Evolutionary conservation across 2,113 vertebrate species (phyloP).

Genomic region (Myotis davidii): DNA sequence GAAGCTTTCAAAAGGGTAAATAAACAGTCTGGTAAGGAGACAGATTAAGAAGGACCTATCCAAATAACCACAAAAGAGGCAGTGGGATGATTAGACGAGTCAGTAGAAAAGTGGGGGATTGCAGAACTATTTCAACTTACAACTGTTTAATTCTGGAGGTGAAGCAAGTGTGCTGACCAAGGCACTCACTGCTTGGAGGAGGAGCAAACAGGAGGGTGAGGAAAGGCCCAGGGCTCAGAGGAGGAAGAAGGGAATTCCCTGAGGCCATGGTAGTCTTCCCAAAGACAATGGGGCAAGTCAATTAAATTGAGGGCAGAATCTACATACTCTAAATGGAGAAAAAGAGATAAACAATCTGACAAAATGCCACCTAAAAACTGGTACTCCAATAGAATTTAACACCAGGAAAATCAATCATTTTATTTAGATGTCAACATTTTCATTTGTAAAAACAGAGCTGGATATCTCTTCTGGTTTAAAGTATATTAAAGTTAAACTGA

Average conservation of each 20-base stretch:
- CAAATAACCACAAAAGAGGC: conserved; percentile 81
- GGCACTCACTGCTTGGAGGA: conserved; percentile 50
- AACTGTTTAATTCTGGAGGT: conserved; percentile 58
- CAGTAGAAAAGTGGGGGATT: conserved; percentile 69
- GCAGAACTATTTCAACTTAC: conserved; percentile 76
- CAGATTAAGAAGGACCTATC: conserved; percentile 71
- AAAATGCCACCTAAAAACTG: not conserved
- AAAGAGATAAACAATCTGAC: too few relatives aligned
- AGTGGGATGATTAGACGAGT: conserved; percentile 76
- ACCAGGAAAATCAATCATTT: too few relatives aligned
- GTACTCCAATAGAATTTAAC: not conserved
- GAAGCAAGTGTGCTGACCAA: conserved; percentile 66
- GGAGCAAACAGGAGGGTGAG: conserved; percentile 39
- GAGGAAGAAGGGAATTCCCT: too few relatives aligned
- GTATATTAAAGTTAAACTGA: not conserved
- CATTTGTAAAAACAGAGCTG: not conserved
- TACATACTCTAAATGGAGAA: rapidly evolving
- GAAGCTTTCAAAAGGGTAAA: conserved; percentile 74
- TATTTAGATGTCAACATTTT: too few relatives aligned
- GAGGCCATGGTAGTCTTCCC: not conserved
- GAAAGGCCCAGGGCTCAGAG: conserved; percentile 32
- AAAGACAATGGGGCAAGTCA: rapidly evolving
- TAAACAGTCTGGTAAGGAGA: conserved; percentile 79
- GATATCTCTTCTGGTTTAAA: not conserved
- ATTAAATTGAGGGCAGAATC: not conserved